These are phyloP conservation scores for Samia ricini DNA, from an alignment of 1,140 invertebrate genomes.

Conservation along the genomic window DNA sequence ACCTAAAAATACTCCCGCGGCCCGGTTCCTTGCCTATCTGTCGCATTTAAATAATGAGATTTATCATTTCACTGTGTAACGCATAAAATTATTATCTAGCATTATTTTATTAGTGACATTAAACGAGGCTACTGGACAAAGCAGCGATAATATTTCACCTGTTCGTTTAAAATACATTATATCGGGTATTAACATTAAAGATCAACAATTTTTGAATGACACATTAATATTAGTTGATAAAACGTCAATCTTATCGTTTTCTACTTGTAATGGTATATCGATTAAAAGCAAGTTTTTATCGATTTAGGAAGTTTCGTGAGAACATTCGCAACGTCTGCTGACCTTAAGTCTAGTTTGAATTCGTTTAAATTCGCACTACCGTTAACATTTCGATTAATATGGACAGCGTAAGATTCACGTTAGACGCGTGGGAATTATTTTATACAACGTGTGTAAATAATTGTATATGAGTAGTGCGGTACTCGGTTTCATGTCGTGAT, in stretches of 20 bases:
- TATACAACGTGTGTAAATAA: too few relatives aligned
- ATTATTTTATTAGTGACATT: conserved; percentile 49
- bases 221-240: conserved; percentile 49
- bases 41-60: conserved; percentile 59
- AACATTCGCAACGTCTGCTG: background rate
- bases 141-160: conserved; percentile 46
- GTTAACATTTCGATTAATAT: background rate
- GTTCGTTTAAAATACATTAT: conserved; percentile 41
- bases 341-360: background rate
- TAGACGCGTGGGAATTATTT: background rate
- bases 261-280: conserved; percentile 26
- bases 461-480: background rate
- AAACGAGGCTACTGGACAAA: conserved; percentile 50
- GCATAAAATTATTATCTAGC: conserved; percentile 45
- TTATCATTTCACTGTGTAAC: conserved; percentile 45
- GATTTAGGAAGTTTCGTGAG: too few relatives aligned
- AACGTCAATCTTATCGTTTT: conserved; percentile 35
- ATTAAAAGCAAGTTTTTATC: background rate
- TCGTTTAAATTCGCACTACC: background rate
- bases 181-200: conserved; percentile 36
- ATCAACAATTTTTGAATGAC: conserved; percentile 45
- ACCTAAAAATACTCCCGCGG: conserved; percentile 62
- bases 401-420: background rate
- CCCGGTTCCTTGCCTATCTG: conserved; percentile 41
- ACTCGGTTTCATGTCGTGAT: conserved; percentile 25